phyloP scores from a whole-genome alignment of 2,888 invertebrate species.

The Gari tellinella region DNA sequence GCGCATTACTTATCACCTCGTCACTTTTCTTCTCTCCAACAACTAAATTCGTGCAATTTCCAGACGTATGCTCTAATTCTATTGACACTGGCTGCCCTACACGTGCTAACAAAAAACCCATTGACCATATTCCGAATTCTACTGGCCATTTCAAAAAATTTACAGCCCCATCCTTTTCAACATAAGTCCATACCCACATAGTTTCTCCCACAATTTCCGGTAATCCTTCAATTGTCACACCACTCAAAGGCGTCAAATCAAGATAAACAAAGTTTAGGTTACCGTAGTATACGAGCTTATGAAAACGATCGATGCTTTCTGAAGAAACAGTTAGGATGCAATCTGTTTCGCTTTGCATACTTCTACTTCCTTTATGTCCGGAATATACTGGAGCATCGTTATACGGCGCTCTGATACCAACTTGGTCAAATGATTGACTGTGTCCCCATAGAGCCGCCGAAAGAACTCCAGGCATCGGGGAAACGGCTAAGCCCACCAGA shows the following conservation, averaged over 20 bases:
- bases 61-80: slow-evolving; percentile 6
- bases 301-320: slow-evolving; percentile 15
- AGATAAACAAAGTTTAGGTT: slow-evolving; percentile 35
- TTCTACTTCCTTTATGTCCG: too few species aligned
- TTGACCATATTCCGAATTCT: slow-evolving; percentile 59
- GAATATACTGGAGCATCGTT: too few species aligned
- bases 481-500: too few species aligned
- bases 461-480: too few species aligned
- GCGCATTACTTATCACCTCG: slow-evolving; percentile 29
- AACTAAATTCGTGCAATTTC: slow-evolving; percentile 45
- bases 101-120: slow-evolving; percentile 41
- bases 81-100: slow-evolving; percentile 13
- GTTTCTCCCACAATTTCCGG: slow-evolving; percentile 26
- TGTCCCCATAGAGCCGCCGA: too few species aligned
- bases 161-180: slow-evolving; percentile 41
- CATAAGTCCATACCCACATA: slow-evolving; percentile 62
- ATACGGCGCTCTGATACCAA: too few species aligned
- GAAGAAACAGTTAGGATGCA: too few species aligned
- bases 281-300: slow-evolving; percentile 33
- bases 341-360: too few species aligned
- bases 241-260: neutral
- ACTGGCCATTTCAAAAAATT: slow-evolving; percentile 60
- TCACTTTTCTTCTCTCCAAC: slow-evolving; percentile 42
- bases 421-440: too few species aligned
- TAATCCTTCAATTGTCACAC: slow-evolving; percentile 4